Evolutionary conservation across 2,797 vertebrate species (phyloP).

Genomic region (Cyclura pinguis): DNA sequence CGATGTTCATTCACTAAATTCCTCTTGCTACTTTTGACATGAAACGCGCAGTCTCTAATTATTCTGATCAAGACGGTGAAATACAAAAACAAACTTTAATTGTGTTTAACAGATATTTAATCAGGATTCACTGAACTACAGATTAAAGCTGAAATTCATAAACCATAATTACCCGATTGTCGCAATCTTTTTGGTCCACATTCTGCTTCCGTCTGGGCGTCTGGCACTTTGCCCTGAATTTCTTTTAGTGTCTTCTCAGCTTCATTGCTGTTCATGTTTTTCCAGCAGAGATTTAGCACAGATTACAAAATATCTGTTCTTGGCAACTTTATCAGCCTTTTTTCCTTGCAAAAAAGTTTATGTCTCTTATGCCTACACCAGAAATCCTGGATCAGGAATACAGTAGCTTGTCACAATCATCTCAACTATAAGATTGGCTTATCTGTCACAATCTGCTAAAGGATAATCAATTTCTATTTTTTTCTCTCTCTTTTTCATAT

Average conservation of each 20-base stretch:
- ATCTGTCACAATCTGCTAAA: constrained; percentile 13
- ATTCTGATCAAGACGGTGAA: constrained; percentile 90
- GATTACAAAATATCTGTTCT: constrained; percentile 87
- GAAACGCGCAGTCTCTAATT: constrained; percentile 89
- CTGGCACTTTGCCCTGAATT: constrained; percentile 88
- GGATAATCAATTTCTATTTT: constrained; percentile 16
- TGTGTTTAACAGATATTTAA: constrained; percentile 91
- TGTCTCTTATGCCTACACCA: constrained; percentile 62
- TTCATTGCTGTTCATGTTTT: constrained; percentile 86
- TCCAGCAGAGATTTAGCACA: constrained; percentile 87
- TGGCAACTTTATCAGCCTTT: constrained; percentile 83
- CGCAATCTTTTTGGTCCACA: constrained; percentile 89
- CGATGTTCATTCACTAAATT: constrained; percentile 88
- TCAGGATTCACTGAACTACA: constrained; percentile 90
- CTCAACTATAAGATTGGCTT: constrained; percentile 46
- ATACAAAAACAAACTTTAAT: constrained; percentile 92
- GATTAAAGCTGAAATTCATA: constrained; percentile 92
- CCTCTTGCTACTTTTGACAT: constrained; percentile 88
- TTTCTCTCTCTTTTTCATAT: background rate
- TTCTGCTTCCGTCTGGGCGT: constrained; percentile 87
- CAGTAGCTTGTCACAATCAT: constrained; percentile 50
- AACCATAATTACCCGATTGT: constrained; percentile 91
- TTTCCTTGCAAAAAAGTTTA: constrained; percentile 74
- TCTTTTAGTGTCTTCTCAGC: constrained; percentile 87
- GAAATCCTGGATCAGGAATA: constrained; percentile 65